A percentile compares a stretch with the other conserved stretches of the same genome.
These are phyloP conservation scores for Spinibarbus caldwelli DNA, from an alignment of 2,797 vertebrate genomes.

Conservation along the genomic window DNA sequence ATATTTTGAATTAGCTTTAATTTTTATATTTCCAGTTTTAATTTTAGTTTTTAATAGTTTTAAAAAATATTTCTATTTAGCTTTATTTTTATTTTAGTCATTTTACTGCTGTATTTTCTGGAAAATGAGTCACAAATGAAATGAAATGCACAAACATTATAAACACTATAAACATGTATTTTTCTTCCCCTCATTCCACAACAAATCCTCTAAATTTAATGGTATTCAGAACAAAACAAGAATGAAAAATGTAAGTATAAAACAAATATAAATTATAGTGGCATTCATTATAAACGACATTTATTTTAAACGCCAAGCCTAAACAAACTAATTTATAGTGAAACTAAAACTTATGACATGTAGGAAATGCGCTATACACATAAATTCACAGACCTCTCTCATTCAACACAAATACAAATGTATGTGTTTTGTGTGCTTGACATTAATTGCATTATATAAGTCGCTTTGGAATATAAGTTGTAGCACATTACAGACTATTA, in stretches of 20 bases:
- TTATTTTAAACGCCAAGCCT: neutral
- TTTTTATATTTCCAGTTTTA: neutral
- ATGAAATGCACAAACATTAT: neutral
- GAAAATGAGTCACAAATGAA: neutral
- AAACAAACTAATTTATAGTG: too few species aligned
- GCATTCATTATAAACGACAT: neutral
- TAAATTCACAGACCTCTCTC: too few species aligned
- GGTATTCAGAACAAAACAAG: neutral
- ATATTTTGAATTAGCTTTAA: neutral
- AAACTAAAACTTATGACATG: too few species aligned
- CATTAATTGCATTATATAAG: too few species aligned
- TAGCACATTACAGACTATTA: too few species aligned
- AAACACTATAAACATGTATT: neutral
- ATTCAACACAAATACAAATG: too few species aligned
- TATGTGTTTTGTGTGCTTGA: too few species aligned
- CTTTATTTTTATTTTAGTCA: neutral
- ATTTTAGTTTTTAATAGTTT: too few species aligned
- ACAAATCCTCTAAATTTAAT: neutral
- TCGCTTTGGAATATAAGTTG: too few species aligned
- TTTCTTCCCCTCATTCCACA: neutral
- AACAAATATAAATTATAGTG: neutral
- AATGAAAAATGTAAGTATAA: neutral
- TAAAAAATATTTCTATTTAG: too few species aligned
- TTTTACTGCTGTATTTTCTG: neutral
- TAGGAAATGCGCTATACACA: too few species aligned